Percentiles rank a stretch among this genome's conserved stretches.
phyloP scores from a whole-genome alignment of 2,797 vertebrate species.

The Silurus aristotelis region DNA sequence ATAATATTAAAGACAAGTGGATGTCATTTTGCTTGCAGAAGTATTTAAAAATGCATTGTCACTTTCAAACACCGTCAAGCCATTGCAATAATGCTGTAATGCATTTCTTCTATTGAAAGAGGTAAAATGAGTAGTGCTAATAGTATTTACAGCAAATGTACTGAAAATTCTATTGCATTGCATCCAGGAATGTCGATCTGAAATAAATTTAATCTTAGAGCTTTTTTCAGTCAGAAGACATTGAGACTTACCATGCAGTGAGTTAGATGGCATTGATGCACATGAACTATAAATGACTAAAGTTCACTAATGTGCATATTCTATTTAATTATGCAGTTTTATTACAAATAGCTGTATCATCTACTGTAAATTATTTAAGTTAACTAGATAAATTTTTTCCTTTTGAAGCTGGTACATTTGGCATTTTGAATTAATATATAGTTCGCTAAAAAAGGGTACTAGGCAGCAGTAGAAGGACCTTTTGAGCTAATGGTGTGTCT shows the following conservation, averaged over 20 bases:
- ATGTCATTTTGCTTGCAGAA: background rate
- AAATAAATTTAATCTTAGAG: background rate
- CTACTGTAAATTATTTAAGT: background rate
- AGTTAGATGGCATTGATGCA: background rate
- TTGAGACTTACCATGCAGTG: background rate
- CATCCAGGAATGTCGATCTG: background rate
- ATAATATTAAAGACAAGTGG: background rate
- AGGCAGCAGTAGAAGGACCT: background rate
- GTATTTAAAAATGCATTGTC: background rate
- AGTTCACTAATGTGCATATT: background rate
- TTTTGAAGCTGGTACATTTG: background rate
- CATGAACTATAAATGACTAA: background rate
- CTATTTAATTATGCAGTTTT: background rate
- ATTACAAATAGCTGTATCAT: background rate
- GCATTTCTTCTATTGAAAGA: background rate
- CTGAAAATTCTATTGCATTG: background rate
- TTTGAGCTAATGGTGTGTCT: background rate
- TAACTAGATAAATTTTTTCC: background rate
- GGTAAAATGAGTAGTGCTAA: constrained; percentile 2
- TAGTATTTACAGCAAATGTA: background rate
- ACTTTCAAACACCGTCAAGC: background rate
- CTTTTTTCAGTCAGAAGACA: background rate
- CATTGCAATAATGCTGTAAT: background rate
- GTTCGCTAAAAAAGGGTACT: background rate
- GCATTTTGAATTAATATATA: background rate